Conservation (phyloP, 1,140 invertebrate species). For the Sinella curviseta region DNA sequence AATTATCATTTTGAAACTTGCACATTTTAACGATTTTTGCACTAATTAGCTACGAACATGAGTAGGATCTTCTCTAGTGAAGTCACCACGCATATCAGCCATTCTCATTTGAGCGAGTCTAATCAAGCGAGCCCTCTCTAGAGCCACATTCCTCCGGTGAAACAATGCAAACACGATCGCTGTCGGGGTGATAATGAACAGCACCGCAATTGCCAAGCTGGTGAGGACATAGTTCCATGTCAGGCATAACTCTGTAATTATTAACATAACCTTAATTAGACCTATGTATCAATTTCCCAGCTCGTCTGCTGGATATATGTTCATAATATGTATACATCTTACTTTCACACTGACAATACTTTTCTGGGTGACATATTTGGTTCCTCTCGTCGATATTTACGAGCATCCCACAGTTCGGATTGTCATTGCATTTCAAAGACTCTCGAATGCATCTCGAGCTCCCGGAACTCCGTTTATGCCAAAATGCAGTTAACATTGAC, state of each 20-base stretch:
- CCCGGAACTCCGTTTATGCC: not conserved
- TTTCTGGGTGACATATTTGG: constrained; percentile 12
- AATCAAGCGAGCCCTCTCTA: not conserved
- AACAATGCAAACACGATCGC: constrained; percentile 32
- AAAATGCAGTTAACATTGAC: no score
- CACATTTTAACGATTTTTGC: no score
- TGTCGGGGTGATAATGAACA: constrained; percentile 33
- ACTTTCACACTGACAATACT: not conserved
- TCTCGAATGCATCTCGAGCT: constrained; percentile 23
- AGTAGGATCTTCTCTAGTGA: not conserved
- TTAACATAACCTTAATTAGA: no score
- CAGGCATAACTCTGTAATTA: constrained; percentile 7
- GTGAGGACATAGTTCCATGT: constrained; percentile 11
- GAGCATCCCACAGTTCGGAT: constrained; percentile 11
- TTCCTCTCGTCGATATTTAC: constrained; percentile 25
- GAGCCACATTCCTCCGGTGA: constrained; percentile 13
- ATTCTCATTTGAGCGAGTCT: not conserved
- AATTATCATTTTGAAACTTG: no score
- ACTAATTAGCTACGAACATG: not conserved
- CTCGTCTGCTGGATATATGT: not conserved
- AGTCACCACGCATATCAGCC: not conserved
- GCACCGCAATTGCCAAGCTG: constrained; percentile 25
- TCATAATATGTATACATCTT: not conserved
- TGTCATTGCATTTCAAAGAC: constrained; percentile 9
- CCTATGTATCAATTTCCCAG: not conserved